Percentiles rank a stretch among this genome's conserved stretches.
phyloP scores from a whole-genome alignment of 2,888 invertebrate genomes.

The Hirtodrosophila trivittata region DNA sequence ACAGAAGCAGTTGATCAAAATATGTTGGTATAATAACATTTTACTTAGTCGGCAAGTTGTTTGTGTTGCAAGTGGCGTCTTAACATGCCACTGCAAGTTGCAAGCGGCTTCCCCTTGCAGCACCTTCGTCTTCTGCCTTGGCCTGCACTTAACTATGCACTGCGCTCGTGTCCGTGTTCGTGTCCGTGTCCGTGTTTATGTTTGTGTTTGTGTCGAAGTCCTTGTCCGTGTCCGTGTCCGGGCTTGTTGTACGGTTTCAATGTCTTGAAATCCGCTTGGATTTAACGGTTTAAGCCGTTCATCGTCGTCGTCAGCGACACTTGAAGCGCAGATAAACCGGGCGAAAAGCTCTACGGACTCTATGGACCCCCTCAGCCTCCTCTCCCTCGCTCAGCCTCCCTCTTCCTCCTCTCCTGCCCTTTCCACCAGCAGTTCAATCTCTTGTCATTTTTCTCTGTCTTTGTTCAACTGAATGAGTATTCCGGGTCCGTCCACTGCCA shows the following conservation, averaged over 20 bases:
- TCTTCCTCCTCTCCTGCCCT: conserved; percentile 3
- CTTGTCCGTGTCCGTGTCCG: conserved; percentile 8
- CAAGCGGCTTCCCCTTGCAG: not conserved
- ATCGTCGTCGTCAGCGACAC: conserved; percentile 19
- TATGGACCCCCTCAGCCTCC: conserved; percentile 13
- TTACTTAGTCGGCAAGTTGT: conserved; percentile 17
- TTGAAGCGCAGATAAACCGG: conserved; percentile 46
- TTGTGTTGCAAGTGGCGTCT: conserved; percentile 49
- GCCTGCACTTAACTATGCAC: not conserved
- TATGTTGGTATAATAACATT: conserved; percentile 60
- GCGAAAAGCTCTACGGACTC: conserved; percentile 46
- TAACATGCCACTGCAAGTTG: conserved; percentile 39
- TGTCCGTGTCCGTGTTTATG: conserved; percentile 9
- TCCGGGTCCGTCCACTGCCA: conserved; percentile 15
- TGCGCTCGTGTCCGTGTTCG: not conserved
- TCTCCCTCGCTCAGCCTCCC: not conserved
- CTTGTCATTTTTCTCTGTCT: conserved; percentile 8
- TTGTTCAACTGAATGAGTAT: conserved; percentile 14
- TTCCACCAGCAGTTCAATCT: conserved; percentile 19
- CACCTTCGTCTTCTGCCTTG: not conserved
- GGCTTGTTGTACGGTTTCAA: conserved; percentile 29
- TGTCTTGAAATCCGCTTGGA: conserved; percentile 56
- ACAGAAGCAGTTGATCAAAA: conserved; percentile 20
- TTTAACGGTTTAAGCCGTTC: conserved; percentile 52
- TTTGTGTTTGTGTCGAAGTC: not conserved